Evolutionary conservation across 2,113 vertebrate genomes (phyloP).

Genomic region (Gambusia holbrooki): DNA sequence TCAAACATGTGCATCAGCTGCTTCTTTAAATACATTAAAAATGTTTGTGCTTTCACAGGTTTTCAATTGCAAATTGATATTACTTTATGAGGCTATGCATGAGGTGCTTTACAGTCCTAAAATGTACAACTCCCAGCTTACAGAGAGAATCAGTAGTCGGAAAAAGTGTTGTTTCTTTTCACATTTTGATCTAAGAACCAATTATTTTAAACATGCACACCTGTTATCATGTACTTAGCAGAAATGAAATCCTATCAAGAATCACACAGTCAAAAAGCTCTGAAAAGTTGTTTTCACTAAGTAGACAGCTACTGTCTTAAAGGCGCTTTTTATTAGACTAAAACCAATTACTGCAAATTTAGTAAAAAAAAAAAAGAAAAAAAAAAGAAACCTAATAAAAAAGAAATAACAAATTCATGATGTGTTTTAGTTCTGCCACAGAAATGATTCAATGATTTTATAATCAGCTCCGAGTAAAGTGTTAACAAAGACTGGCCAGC

Average conservation of each 20-base stretch:
- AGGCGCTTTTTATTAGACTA: neutral
- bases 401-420: neutral
- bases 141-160: slow-evolving; percentile 17
- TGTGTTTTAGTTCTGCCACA: neutral
- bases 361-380: neutral
- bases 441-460: too few species aligned
- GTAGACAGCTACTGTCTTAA: neutral
- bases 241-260: neutral
- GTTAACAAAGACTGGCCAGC: too few species aligned
- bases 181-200: neutral
- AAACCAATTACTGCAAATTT: neutral
- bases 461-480: too few species aligned
- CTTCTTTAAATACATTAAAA: slow-evolving; percentile 28
- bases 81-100: slow-evolving; percentile 3
- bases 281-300: neutral
- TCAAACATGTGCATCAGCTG: neutral
- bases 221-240: neutral
- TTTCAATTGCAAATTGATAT: slow-evolving; percentile 25
- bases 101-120: slow-evolving; percentile 43
- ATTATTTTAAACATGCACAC: neutral
- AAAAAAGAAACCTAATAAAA: too few species aligned
- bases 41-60: slow-evolving; percentile 62
- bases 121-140: slow-evolving; percentile 34
- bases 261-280: neutral
- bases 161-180: neutral